Conservation (phyloP, 2,113 vertebrate genomes). For the Axis porcinus region DNA sequence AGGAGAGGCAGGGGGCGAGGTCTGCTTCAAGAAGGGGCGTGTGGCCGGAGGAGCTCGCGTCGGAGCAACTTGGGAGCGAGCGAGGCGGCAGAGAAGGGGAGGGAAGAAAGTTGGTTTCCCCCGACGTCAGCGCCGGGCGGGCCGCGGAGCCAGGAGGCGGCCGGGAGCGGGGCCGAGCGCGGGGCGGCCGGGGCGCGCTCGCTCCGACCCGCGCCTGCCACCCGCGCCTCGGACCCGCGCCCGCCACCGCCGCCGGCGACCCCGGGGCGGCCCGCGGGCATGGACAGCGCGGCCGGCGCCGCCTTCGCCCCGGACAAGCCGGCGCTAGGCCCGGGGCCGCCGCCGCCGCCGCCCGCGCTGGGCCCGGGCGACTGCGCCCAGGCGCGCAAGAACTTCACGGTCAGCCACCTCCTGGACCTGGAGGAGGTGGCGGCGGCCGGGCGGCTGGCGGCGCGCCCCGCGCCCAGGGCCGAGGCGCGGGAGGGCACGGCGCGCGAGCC, state of each 20-base stretch:
- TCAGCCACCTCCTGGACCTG: constrained; percentile 87
- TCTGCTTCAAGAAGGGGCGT: constrained; percentile 71
- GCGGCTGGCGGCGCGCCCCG: constrained; percentile 74
- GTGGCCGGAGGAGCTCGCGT: constrained; percentile 61
- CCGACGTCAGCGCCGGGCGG: constrained; percentile 80
- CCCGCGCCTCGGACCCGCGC: neutral
- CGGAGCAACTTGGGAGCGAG: constrained; percentile 68
- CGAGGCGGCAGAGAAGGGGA: constrained; percentile 44
- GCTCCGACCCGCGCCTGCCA: constrained; percentile 53
- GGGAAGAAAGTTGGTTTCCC: constrained; percentile 68
- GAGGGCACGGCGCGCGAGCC: constrained; percentile 77
- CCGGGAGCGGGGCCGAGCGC: neutral
- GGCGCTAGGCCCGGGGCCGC: constrained; percentile 69
- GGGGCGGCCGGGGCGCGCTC: constrained; percentile 52
- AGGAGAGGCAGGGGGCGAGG: constrained; percentile 52
- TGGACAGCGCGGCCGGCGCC: constrained; percentile 77
- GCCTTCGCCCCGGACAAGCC: constrained; percentile 81
- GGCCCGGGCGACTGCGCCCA: constrained; percentile 81
- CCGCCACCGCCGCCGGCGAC: constrained; percentile 1
- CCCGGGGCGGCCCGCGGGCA: constrained; percentile 61
- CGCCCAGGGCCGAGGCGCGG: constrained; percentile 66
- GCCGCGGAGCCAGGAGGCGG: constrained; percentile 7
- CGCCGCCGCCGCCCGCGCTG: constrained; percentile 71
- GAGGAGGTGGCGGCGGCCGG: constrained; percentile 83
- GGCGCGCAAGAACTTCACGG: constrained; percentile 86